These are phyloP conservation scores for Limosa lapponica DNA, from an alignment of 2,797 vertebrate species.

Conservation along the genomic window DNA sequence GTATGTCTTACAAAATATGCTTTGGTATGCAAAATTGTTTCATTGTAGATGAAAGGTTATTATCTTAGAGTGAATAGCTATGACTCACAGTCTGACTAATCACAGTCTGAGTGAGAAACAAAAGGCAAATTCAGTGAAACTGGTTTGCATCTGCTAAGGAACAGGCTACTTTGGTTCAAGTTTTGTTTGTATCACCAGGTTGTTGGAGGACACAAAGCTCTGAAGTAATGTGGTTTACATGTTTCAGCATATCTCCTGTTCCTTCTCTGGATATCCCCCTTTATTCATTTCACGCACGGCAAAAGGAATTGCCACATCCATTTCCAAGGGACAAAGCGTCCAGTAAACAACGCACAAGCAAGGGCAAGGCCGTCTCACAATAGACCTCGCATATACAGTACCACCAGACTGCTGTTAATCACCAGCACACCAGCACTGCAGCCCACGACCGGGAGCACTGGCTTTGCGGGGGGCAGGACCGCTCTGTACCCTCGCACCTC, in stretches of 20 bases:
- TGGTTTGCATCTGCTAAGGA: not conserved
- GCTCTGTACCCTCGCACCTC: rapidly evolving
- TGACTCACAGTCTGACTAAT: conserved; percentile 38
- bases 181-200: not conserved
- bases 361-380: not conserved
- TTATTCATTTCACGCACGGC: rapidly evolving
- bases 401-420: rapidly evolving
- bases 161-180: not conserved
- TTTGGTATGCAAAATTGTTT: not conserved
- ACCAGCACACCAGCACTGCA: rapidly evolving
- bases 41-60: not conserved
- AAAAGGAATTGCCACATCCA: not conserved
- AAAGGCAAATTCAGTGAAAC: not conserved
- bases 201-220: not conserved
- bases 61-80: not conserved
- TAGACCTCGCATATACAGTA: rapidly evolving
- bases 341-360: not conserved
- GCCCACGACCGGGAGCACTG: rapidly evolving
- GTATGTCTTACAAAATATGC: not conserved
- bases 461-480: rapidly evolving
- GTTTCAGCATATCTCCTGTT: not conserved
- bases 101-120: not conserved
- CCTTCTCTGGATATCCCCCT: not conserved
- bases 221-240: not conserved
- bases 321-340: not conserved